phyloP scores from a whole-genome alignment of 1,140 invertebrate species.

The Yoshiicerus persimilis region DNA sequence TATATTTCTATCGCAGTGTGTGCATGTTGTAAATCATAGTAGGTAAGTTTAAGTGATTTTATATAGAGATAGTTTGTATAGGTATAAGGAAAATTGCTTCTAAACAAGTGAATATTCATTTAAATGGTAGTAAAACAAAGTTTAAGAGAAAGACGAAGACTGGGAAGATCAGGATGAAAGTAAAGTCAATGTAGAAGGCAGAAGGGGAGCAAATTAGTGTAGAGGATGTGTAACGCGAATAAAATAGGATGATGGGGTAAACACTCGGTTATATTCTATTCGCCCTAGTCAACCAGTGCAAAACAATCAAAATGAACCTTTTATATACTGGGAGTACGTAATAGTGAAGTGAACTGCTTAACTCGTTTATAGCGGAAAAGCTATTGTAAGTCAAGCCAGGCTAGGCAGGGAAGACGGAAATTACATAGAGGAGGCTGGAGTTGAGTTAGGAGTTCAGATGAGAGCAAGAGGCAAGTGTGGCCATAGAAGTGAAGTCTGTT shows the following conservation, averaged over 20 bases:
- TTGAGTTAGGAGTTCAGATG: background rate
- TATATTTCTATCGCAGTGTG: no score
- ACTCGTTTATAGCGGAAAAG: background rate
- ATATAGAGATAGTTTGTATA: background rate
- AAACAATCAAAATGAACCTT: slow-evolving; percentile 6
- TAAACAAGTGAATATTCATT: background rate
- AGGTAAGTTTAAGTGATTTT: no score
- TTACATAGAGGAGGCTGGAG: background rate
- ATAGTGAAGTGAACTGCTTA: slow-evolving; percentile 5
- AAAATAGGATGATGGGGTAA: slow-evolving; percentile 2
- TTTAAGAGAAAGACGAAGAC: background rate
- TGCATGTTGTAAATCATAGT: no score
- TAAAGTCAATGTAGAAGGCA: background rate
- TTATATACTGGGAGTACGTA: background rate
- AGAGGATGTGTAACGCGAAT: background rate
- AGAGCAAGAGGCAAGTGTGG: background rate
- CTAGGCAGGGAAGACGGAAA: background rate
- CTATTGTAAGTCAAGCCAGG: background rate
- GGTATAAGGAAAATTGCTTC: background rate
- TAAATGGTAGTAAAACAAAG: background rate
- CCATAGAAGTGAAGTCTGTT: background rate
- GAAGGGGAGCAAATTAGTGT: slow-evolving; percentile 5
- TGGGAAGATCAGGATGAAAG: background rate
- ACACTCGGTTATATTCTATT: background rate
- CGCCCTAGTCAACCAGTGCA: background rate